These are phyloP conservation scores for Anarrhichthys ocellatus DNA, from an alignment of 2,113 vertebrate genomes.

Conservation along the genomic window DNA sequence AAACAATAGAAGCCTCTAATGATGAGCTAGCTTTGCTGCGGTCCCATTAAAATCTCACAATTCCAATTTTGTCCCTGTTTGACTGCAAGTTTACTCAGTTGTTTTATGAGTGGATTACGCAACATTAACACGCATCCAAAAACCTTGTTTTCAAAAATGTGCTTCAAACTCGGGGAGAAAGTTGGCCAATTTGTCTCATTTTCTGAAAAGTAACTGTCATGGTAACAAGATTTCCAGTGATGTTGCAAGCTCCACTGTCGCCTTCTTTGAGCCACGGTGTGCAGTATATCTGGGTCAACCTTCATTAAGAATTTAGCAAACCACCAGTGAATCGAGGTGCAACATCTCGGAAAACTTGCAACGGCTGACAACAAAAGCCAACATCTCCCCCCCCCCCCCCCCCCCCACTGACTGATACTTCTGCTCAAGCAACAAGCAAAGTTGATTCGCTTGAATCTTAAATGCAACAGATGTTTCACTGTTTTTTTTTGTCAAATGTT, in stretches of 20 bases:
- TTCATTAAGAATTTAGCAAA: conserved; percentile 58
- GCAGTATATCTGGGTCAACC: conserved; percentile 55
- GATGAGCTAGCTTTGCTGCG: conserved; percentile 17
- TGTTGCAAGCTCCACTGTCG: conserved; percentile 17
- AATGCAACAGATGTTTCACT: conserved; percentile 46
- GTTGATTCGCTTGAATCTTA: conserved; percentile 32
- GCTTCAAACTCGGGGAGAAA: conserved; percentile 27
- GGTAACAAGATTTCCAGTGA: conserved; percentile 14
- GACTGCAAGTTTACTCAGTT: conserved; percentile 12
- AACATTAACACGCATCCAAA: conserved; percentile 22
- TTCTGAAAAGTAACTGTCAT: conserved; percentile 24
- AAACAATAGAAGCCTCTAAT: conserved; percentile 22
- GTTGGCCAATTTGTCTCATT: conserved; percentile 55
- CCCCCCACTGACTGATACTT: not conserved
- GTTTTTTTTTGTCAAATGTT: conserved; percentile 23
- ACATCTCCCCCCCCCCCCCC: not conserved
- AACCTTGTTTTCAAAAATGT: conserved; percentile 17
- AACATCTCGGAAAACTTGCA: conserved; percentile 44
- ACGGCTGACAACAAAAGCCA: conserved; percentile 42
- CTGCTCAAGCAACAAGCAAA: conserved; percentile 32
- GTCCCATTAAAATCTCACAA: conserved; percentile 30
- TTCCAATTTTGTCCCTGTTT: conserved; percentile 21
- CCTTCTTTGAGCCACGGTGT: conserved; percentile 32
- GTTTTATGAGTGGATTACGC: conserved; percentile 20
- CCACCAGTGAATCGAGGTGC: conserved; percentile 52